Percentiles rank a stretch among this genome's conserved stretches.
phyloP scores from a whole-genome alignment of 2,797 vertebrate genomes.

The Propithecus deckenii region DNA sequence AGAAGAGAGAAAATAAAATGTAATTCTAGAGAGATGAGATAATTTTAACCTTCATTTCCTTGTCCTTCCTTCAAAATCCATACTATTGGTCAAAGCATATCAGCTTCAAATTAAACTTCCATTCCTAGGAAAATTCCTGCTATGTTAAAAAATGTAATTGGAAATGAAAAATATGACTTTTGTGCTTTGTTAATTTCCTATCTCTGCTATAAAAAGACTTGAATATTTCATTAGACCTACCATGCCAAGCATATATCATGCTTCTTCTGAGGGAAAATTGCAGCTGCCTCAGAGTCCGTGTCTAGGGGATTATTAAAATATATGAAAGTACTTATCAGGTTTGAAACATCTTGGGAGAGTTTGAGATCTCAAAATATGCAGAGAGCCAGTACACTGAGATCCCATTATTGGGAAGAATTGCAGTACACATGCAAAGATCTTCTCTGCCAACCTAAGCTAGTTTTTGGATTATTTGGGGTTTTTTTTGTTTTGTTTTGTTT shows the following conservation, averaged over 20 bases:
- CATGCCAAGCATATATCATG: neutral
- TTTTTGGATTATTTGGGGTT: neutral
- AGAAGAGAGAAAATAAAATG: neutral
- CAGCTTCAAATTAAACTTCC: neutral
- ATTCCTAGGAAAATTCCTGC: neutral
- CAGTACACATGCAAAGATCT: fast-evolving
- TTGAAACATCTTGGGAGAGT: neutral
- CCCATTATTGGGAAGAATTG: neutral
- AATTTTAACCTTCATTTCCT: neutral
- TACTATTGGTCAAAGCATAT: neutral
- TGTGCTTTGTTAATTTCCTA: neutral
- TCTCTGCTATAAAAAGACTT: neutral
- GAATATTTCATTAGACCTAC: neutral
- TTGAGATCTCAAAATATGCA: neutral
- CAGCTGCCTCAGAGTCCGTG: neutral
- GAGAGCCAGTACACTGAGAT: neutral
- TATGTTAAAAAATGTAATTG: neutral
- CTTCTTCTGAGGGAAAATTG: neutral
- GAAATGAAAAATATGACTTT: neutral
- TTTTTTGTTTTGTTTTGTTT: neutral
- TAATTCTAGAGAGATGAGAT: neutral
- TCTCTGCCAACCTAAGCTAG: neutral
- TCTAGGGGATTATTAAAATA: neutral
- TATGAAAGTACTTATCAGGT: neutral
- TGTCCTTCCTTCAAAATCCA: neutral